Conservation (phyloP, 2,797 vertebrate genomes). For the Brachyrhaphis roseni region DNA sequence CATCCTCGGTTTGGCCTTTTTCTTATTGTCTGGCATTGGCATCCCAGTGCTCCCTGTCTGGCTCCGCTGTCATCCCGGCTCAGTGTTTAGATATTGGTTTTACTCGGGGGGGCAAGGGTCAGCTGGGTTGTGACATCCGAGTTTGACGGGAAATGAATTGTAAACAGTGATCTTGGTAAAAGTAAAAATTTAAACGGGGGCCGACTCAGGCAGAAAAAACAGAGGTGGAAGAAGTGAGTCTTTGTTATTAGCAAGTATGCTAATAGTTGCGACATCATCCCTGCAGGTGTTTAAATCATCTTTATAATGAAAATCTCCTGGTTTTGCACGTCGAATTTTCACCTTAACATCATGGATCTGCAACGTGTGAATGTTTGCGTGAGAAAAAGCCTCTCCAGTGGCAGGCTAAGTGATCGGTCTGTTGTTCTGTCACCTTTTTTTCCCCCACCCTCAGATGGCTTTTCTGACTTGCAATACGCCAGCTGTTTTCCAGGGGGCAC, state of each 20-base stretch:
- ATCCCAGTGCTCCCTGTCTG: constrained; percentile 80
- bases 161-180: constrained; percentile 61
- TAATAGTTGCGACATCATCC: constrained; percentile 24
- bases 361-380: constrained; percentile 1
- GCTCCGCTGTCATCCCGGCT: constrained; percentile 80
- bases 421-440: constrained; percentile 55
- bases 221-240: constrained; percentile 34
- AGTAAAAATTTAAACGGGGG: constrained; percentile 51
- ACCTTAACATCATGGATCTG: neutral
- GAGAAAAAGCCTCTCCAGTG: constrained; percentile 19
- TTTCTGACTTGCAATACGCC: constrained; percentile 53
- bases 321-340: constrained; percentile 2
- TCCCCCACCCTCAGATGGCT: constrained; percentile 17
- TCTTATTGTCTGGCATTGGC: constrained; percentile 82
- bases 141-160: constrained; percentile 73
- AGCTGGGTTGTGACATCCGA: constrained; percentile 58
- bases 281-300: constrained; percentile 13
- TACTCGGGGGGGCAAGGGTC: constrained; percentile 65
- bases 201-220: constrained; percentile 45
- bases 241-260: constrained; percentile 41
- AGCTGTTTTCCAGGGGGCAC: constrained; percentile 79
- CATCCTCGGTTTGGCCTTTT: constrained; percentile 61
- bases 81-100: constrained; percentile 76
- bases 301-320: constrained; percentile 12
- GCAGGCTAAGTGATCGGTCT: constrained; percentile 41